Conservation (phyloP, 1,140 invertebrate species). For the Sarcophaga peregrina region DNA sequence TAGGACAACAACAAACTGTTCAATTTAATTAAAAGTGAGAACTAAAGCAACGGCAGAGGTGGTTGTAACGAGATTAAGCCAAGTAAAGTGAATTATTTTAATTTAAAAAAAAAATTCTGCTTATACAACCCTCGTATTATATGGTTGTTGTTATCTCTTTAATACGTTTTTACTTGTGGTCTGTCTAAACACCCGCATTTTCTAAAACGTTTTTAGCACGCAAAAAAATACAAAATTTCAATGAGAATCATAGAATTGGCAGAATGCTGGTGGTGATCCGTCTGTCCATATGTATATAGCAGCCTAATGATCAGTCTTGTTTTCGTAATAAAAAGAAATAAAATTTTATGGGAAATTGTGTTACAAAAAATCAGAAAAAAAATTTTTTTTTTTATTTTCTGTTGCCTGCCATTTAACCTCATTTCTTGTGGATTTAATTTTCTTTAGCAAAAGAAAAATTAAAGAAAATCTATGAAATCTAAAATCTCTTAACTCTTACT, state of each 20-base stretch:
- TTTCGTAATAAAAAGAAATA: too few species aligned
- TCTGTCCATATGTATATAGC: too few species aligned
- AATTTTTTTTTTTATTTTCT: too few species aligned
- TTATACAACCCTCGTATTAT: background rate
- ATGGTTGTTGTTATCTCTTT: background rate
- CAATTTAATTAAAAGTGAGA: background rate
- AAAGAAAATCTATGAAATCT: too few species aligned
- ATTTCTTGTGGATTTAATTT: background rate
- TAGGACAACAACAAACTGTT: background rate
- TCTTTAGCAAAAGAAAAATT: too few species aligned
- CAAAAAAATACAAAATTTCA: background rate
- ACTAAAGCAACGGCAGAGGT: background rate
- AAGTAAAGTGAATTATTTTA: too few species aligned
- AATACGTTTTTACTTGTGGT: background rate
- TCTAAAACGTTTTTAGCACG: conserved; percentile 1
- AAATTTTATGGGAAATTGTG: too few species aligned
- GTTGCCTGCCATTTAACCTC: background rate
- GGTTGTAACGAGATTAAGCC: background rate
- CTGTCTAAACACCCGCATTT: conserved; percentile 1
- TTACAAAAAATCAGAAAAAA: too few species aligned
- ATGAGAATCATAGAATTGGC: background rate
- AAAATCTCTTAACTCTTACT: background rate
- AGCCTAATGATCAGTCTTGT: background rate
- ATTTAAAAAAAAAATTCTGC: background rate
- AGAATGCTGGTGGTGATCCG: background rate